Evolutionary conservation across 2,888 invertebrate species (phyloP).

Genomic region (Corythucha ciliata): DNA sequence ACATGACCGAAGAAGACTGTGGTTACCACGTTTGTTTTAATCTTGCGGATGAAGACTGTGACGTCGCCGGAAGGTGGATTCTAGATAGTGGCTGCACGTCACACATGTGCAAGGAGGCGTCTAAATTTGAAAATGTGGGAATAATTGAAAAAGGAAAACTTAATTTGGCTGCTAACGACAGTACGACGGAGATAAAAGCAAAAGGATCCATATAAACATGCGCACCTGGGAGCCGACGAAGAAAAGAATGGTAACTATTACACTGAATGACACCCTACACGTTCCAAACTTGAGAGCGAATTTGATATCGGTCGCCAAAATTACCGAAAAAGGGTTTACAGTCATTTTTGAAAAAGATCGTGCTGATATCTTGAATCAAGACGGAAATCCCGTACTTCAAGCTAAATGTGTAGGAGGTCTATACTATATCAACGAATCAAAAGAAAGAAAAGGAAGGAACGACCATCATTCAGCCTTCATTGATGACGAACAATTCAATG

Average conservation of each 20-base stretch:
- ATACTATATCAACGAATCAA: neutral
- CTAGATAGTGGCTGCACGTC: conserved; percentile 11
- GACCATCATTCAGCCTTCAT: neutral
- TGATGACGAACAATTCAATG: neutral
- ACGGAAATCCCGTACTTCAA: too few species aligned
- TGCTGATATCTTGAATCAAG: conserved; percentile 1
- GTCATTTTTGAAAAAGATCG: neutral
- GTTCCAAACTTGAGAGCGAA: neutral
- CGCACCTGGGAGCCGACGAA: neutral
- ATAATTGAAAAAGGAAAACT: neutral
- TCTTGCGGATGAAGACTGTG: too few species aligned
- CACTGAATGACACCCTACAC: neutral
- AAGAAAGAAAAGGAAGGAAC: neutral
- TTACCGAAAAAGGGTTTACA: neutral
- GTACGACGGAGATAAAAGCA: conserved; percentile 1
- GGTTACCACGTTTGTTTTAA: too few species aligned
- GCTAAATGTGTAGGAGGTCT: too few species aligned
- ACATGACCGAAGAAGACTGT: too few species aligned
- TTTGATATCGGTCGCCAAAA: neutral
- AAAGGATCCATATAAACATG: neutral
- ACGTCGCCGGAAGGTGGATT: neutral
- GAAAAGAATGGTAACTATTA: neutral
- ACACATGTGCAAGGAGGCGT: conserved; percentile 5
- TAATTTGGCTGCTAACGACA: neutral
- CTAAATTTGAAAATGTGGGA: neutral